phyloP scores from a whole-genome alignment of 2,113 vertebrate genomes.

The Anas platyrhynchos region DNA sequence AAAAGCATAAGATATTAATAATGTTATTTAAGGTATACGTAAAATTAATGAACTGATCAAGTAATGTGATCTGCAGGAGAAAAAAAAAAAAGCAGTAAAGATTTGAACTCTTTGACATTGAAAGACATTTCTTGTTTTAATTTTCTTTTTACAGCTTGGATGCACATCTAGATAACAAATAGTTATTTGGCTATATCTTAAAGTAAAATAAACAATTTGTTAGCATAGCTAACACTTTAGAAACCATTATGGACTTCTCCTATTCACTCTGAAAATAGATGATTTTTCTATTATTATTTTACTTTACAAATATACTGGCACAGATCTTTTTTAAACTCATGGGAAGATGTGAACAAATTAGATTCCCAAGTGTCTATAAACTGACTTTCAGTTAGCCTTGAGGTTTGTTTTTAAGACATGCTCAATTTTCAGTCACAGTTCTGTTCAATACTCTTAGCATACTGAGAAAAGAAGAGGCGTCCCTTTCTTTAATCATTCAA shows the following conservation, averaged over 20 bases:
- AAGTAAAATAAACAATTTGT: background rate
- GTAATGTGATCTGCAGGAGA: background rate
- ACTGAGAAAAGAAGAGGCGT: background rate
- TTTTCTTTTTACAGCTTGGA: background rate
- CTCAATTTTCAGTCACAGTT: slow-evolving; percentile 43
- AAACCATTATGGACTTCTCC: background rate
- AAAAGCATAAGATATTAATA: background rate
- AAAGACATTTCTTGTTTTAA: background rate
- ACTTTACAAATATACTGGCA: slow-evolving; percentile 5
- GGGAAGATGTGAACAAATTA: slow-evolving; percentile 34
- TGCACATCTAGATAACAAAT: background rate
- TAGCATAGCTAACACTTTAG: background rate
- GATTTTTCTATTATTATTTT: background rate
- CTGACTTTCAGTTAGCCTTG: slow-evolving; percentile 50
- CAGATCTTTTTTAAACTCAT: background rate
- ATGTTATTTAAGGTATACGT: background rate
- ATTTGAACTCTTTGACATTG: background rate
- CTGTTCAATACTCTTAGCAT: slow-evolving; percentile 28
- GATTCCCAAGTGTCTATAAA: slow-evolving; percentile 45
- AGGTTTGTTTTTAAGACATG: slow-evolving; percentile 37
- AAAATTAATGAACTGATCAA: background rate
- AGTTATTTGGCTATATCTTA: background rate
- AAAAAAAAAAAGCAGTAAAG: background rate
- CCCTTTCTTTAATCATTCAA: slow-evolving; percentile 35
- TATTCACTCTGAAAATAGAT: background rate